Evolutionary conservation across 2,888 invertebrate species (phyloP).

Genomic region (Hirtodrosophila confusa): DNA sequence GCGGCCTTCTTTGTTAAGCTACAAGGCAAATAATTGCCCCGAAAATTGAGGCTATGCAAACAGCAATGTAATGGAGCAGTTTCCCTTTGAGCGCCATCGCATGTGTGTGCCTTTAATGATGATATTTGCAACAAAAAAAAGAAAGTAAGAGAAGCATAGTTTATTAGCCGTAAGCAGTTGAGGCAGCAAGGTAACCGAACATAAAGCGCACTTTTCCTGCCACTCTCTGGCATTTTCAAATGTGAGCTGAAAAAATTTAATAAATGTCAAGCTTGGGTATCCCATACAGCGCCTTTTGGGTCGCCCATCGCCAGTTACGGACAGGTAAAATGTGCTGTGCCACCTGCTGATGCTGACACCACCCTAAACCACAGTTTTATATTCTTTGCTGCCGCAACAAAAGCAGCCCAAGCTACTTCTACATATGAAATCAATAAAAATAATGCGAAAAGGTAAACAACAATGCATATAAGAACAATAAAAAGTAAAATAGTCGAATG

Average conservation of each 20-base stretch:
- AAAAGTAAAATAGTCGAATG: slow-evolving; percentile 2
- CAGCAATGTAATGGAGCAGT: slow-evolving; percentile 73
- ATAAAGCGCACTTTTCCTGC: slow-evolving; percentile 4
- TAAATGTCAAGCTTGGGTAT: slow-evolving; percentile 58
- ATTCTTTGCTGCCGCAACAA: slow-evolving; percentile 13
- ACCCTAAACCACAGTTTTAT: slow-evolving; percentile 21
- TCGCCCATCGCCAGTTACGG: not conserved
- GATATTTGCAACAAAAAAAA: slow-evolving; percentile 56
- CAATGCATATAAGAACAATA: slow-evolving; percentile 8
- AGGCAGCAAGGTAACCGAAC: slow-evolving; percentile 12
- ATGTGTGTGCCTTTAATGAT: slow-evolving; percentile 65
- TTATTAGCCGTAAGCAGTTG: not conserved
- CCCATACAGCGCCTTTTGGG: slow-evolving; percentile 13
- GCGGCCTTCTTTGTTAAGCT: slow-evolving; percentile 56
- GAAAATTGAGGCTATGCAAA: slow-evolving; percentile 78
- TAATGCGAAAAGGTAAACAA: slow-evolving; percentile 3
- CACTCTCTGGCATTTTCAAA: slow-evolving; percentile 26
- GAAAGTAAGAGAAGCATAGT: slow-evolving; percentile 6
- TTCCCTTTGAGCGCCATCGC: slow-evolving; percentile 58
- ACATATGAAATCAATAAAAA: slow-evolving; percentile 44
- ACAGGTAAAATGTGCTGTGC: slow-evolving; percentile 27
- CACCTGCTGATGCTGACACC: slow-evolving; percentile 44
- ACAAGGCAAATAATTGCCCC: slow-evolving; percentile 75
- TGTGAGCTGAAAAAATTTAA: slow-evolving; percentile 62
- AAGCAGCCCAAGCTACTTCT: not conserved